Evolutionary conservation across 2,888 invertebrate species (phyloP).

Genomic region (Drosophila kuntzei): DNA sequence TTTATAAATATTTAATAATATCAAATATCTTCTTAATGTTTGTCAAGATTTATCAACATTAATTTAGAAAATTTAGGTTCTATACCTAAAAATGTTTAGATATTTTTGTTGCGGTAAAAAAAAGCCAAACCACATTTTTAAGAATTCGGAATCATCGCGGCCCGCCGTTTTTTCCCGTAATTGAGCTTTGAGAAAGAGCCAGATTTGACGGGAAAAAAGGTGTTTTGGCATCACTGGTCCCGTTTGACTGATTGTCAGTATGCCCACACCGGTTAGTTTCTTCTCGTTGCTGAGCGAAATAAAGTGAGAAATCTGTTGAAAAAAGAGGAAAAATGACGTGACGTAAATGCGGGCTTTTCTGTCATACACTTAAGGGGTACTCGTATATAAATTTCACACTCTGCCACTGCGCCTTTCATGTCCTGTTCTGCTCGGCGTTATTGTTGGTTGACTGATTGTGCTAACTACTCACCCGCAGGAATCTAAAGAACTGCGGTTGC

Average conservation of each 20-base stretch:
- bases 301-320: slow-evolving; percentile 49
- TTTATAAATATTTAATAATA: too few relatives aligned
- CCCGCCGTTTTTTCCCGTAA: neutral
- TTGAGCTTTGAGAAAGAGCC: neutral
- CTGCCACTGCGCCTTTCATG: slow-evolving; percentile 3
- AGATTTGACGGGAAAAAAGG: neutral
- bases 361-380: slow-evolving; percentile 16
- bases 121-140: neutral
- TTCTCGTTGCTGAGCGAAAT: neutral
- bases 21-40: too few relatives aligned
- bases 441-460: slow-evolving; percentile 33
- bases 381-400: slow-evolving; percentile 51
- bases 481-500: slow-evolving; percentile 9
- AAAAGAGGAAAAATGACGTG: slow-evolving; percentile 37
- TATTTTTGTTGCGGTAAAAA: too few relatives aligned
- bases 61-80: neutral
- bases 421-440: slow-evolving; percentile 2
- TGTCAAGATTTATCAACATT: neutral
- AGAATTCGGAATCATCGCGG: neutral
- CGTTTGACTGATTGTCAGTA: slow-evolving; percentile 27
- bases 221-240: neutral
- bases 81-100: neutral
- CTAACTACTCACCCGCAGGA: slow-evolving; percentile 43
- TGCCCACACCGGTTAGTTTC: neutral
- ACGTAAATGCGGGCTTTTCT: slow-evolving; percentile 58